Evolutionary conservation across 1,140 invertebrate species (phyloP).

Genomic region (Meloidogyne exigua): DNA sequence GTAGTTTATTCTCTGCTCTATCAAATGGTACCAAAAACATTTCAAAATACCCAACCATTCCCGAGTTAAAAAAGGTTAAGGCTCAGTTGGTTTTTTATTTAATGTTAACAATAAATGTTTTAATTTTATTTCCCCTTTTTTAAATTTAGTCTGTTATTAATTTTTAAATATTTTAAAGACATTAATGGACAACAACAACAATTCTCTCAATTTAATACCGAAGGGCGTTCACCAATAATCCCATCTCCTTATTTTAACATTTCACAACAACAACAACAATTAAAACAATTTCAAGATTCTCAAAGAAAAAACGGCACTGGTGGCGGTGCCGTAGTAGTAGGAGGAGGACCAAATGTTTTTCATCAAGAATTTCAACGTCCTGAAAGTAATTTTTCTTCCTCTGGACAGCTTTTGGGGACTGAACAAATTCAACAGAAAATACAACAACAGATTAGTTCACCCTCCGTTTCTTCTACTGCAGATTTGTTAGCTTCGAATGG

Average conservation of each 20-base stretch:
- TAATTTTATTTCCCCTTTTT: too few species aligned
- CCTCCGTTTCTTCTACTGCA: neutral
- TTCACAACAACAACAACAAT: neutral
- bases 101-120: too few species aligned
- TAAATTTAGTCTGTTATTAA: too few species aligned
- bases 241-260: neutral
- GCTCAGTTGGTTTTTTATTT: too few species aligned
- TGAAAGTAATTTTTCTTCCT: neutral
- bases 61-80: too few species aligned
- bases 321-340: too few species aligned
- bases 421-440: neutral
- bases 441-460: neutral
- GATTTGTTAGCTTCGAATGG: neutral
- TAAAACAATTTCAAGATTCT: constrained; percentile 1
- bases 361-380: neutral
- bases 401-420: neutral
- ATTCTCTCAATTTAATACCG: neutral
- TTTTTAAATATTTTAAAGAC: neutral
- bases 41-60: too few species aligned
- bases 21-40: too few species aligned
- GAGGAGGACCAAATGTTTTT: neutral
- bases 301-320: neutral
- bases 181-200: neutral
- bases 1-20: too few species aligned
- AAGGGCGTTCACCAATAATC: neutral